A percentile compares a stretch with the other conserved stretches of the same genome.
Evolutionary conservation across 2,888 invertebrate species (phyloP).

Genomic region (Hylaea fasciaria): DNA sequence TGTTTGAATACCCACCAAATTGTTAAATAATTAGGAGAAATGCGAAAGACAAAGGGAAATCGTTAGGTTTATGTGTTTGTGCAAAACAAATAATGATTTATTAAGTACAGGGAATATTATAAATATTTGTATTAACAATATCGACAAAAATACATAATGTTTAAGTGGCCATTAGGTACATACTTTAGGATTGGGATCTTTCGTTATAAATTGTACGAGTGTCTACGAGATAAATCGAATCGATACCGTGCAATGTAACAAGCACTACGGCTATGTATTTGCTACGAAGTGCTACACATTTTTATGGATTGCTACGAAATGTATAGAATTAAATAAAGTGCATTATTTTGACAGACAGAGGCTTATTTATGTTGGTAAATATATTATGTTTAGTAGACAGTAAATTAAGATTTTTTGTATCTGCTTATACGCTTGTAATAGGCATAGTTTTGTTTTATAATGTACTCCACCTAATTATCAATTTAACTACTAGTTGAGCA

Average conservation of each 20-base stretch:
- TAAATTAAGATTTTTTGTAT: too few relatives aligned
- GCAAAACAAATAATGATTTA: neutral
- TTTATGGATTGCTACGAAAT: conserved; percentile 2
- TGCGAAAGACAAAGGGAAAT: conserved; percentile 9
- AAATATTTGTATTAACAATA: neutral
- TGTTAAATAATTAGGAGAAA: conserved; percentile 20
- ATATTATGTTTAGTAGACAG: too few relatives aligned
- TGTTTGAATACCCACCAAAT: conserved; percentile 25
- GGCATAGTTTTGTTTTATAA: too few relatives aligned
- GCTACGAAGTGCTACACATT: conserved; percentile 20
- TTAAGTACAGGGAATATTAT: neutral
- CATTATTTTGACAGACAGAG: neutral
- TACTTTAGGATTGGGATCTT: neutral
- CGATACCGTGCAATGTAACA: too few relatives aligned
- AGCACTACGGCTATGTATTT: conserved; percentile 6
- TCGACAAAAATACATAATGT: neutral
- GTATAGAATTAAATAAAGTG: neutral
- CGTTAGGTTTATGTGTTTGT: neutral
- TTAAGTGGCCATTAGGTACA: neutral
- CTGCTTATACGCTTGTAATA: too few relatives aligned
- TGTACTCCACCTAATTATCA: too few relatives aligned
- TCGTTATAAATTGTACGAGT: conserved; percentile 4
- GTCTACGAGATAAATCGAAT: too few relatives aligned
- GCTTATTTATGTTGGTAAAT: too few relatives aligned
- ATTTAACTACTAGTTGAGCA: conserved; percentile 26